Conservation (phyloP, 2,113 vertebrate species). For the Hucho hucho region DNA sequence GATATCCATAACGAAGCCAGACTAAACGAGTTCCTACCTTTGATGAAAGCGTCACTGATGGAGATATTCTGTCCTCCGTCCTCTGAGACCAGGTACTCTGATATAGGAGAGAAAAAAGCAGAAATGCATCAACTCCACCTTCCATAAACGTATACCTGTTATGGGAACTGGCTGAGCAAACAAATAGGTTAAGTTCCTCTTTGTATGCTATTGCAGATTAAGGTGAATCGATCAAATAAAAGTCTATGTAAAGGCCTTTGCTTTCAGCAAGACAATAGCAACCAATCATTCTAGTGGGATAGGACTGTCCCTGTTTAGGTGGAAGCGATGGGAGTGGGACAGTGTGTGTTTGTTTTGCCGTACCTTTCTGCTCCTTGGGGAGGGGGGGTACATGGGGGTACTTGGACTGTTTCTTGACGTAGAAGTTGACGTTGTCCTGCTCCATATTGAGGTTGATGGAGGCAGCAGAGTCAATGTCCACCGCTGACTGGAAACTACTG, state of each 20-base stretch:
- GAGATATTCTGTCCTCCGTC: constrained; percentile 92
- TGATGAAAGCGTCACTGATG: constrained; percentile 98
- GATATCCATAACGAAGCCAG: neutral
- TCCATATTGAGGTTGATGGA: constrained; percentile 99
- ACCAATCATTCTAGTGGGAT: neutral
- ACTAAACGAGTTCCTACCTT: constrained; percentile 76
- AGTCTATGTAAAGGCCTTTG: neutral
- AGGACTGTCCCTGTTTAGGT: neutral
- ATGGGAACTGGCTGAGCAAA: neutral
- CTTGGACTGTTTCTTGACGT: constrained; percentile 99
- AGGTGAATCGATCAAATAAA: no score
- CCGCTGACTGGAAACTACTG: constrained; percentile 96
- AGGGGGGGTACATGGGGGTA: constrained; percentile 93
- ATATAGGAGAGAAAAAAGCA: constrained; percentile 44
- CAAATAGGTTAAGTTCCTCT: neutral
- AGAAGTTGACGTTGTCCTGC: constrained; percentile 99
- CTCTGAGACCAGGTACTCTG: constrained; percentile 89
- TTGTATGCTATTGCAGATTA: neutral
- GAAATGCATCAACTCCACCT: constrained; percentile 17
- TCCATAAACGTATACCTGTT: neutral
- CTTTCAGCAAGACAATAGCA: neutral
- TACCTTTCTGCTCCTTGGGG: constrained; percentile 94
- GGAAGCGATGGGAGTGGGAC: neutral
- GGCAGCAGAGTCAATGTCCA: constrained; percentile 97
- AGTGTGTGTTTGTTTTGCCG: neutral